phyloP scores from a whole-genome alignment of 2,797 vertebrate genomes.

The Microctenopoma stevenorrisi region DNA sequence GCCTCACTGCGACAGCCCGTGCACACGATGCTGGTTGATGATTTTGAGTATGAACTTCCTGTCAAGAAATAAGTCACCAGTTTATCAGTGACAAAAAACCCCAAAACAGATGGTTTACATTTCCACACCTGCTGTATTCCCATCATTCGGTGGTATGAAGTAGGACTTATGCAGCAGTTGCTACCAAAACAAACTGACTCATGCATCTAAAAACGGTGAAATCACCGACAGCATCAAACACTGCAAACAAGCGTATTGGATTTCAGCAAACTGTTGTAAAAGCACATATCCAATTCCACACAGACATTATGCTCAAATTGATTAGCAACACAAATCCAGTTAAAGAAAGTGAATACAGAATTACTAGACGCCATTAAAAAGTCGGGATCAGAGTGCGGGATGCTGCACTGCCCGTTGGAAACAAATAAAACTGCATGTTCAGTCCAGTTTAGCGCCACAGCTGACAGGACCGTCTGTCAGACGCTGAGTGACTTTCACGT shows the following conservation, averaged over 20 bases:
- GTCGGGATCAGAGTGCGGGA: background rate
- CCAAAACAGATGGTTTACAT: background rate
- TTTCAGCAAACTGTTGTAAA: constrained; percentile 16
- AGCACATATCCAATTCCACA: constrained; percentile 14
- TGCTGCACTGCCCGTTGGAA: constrained; percentile 16
- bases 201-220: constrained; percentile 4
- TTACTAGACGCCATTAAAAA: constrained; percentile 3
- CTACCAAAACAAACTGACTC: background rate
- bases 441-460: constrained; percentile 14
- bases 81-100: background rate
- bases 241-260: background rate
- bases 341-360: constrained; percentile 14
- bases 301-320: constrained; percentile 7
- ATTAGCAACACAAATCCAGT: constrained; percentile 17
- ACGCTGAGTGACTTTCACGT: background rate
- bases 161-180: background rate
- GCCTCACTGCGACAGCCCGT: too few relatives aligned
- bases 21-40: background rate
- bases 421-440: constrained; percentile 16
- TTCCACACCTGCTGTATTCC: background rate
- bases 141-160: background rate
- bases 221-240: background rate
- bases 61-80: background rate
- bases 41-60: too few relatives aligned
- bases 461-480: constrained; percentile 25